Conservation (phyloP, 2,888 invertebrate species). For the Helicoverpa assulta region DNA sequence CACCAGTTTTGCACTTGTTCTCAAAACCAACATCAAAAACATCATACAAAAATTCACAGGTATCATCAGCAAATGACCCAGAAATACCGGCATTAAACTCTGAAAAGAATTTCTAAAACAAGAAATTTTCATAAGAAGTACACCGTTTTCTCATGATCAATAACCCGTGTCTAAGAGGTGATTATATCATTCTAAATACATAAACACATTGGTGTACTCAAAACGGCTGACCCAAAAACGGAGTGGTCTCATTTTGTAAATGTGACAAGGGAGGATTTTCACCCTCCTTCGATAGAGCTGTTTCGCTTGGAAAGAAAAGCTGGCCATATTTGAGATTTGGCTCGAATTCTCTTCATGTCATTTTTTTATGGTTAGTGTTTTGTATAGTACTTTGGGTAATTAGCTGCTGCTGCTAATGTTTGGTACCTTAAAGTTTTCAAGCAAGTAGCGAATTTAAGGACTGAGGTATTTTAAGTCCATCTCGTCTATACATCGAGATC, state of each 20-base stretch:
- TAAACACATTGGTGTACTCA: constrained; percentile 55
- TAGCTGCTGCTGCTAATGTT: neutral
- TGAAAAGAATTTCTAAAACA: constrained; percentile 17
- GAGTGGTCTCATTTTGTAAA: constrained; percentile 57
- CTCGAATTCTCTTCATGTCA: constrained; percentile 3
- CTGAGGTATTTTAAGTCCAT: too few relatives aligned
- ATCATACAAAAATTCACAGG: constrained; percentile 5
- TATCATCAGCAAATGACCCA: constrained; percentile 12
- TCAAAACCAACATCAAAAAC: neutral
- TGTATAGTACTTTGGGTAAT: neutral
- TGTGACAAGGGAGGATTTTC: constrained; percentile 60
- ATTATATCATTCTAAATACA: constrained; percentile 54
- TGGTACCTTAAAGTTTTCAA: too few relatives aligned
- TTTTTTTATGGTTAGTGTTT: neutral
- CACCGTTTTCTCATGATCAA: constrained; percentile 39
- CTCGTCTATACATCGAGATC: too few relatives aligned
- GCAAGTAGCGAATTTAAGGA: neutral
- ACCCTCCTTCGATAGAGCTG: constrained; percentile 51
- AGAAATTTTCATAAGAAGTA: constrained; percentile 5
- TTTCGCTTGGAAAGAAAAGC: constrained; percentile 33
- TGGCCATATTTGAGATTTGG: constrained; percentile 15
- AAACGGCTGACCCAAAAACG: constrained; percentile 79
- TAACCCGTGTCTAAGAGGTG: constrained; percentile 39
- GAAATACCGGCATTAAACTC: constrained; percentile 17
- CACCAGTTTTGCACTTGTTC: neutral